Base-by-base conservation (phyloP, 23 tunicate genomes). In the Diplosoma virens region DNA sequence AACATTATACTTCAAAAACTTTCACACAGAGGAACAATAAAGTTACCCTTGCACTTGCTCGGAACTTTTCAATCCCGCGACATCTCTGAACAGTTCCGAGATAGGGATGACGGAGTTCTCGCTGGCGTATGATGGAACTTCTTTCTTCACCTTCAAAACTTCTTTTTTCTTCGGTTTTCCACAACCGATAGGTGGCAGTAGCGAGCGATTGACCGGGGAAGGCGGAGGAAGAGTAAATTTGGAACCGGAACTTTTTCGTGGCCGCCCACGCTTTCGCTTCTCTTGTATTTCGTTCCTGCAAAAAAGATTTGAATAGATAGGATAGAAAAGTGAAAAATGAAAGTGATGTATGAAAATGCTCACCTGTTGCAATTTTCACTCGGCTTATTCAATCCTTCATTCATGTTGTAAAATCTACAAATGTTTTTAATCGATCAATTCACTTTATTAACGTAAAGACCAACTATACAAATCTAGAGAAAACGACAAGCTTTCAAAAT, bases 191-290 rank as follows among this genome's bases (percentile, higher is more conserved):
- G 25, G 1, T 47, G 29, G 32, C 53, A 30, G 61, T n/a, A 24
- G 61, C 17, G 5, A 5, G 22, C 17, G 5, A 29, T 34, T 5
- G n/a, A n/a, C n/a, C n/a, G n/a, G n/a, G n/a, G n/a, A n/a, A n/a
- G n/a, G 25, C 21, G 65, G 25, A n/a, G 86, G 52, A 0, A 30
- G 26, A 2, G 45, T 54, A 23, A 46, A 63, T 41, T 64, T 64
- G 37, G 68, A 53, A 22, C 33, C 36, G 0, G 25, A 14, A 9
- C n/a, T 46, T 52, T 75, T 83, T 17, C 87, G 87, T n/a, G 87
- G 87, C 31, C 87, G 75, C 0, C 87, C 87, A n/a, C 87, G 81
- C n/a, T 79, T 66, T 4, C 87, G 81, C 53, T 83, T 83, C 21
- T 33, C 58, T 50, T 27, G 74, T 17, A 20, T 29, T 1, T 47